Conservation (phyloP, 2,888 invertebrate genomes). For the Caenorhabditis sp. region DNA sequence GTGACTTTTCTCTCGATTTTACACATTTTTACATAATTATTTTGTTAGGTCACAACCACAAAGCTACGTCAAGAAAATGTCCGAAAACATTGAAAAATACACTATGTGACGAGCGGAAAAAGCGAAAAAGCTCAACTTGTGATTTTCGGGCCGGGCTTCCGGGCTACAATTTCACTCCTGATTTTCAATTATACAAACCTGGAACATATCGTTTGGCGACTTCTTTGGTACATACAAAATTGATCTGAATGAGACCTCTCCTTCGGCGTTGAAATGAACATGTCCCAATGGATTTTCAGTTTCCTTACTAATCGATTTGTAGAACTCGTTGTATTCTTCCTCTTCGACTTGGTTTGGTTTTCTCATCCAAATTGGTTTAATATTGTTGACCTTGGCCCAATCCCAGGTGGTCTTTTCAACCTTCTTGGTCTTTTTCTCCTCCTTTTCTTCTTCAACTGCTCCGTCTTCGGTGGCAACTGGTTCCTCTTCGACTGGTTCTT, state of each 20-base stretch:
- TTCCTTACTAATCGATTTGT: slow-evolving; percentile 83
- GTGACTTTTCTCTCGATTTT: too few relatives aligned
- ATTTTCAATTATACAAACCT: too few relatives aligned
- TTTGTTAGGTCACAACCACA: too few relatives aligned
- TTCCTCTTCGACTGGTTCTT: slow-evolving; percentile 77
- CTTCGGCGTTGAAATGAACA: slow-evolving; percentile 93
- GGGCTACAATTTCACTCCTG: too few relatives aligned
- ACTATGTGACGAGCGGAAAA: too few relatives aligned
- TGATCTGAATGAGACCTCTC: slow-evolving; percentile 98
- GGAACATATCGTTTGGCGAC: slow-evolving; percentile 91
- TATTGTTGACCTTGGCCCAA: slow-evolving; percentile 94
- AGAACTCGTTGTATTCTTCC: slow-evolving; percentile 90
- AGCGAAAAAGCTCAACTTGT: too few relatives aligned
- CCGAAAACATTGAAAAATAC: too few relatives aligned
- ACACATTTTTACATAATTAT: too few relatives aligned
- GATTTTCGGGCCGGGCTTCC: too few relatives aligned
- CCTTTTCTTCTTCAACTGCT: slow-evolving; percentile 63
- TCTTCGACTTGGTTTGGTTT: slow-evolving; percentile 75
- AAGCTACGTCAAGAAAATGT: too few relatives aligned
- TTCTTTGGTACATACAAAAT: slow-evolving; percentile 89
- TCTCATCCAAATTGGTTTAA: slow-evolving; percentile 98
- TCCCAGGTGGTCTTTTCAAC: slow-evolving; percentile 96
- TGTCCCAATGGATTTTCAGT: slow-evolving; percentile 66
- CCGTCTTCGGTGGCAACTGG: slow-evolving; percentile 72
- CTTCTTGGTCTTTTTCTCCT: slow-evolving; percentile 67